Conservation (phyloP, 2,113 vertebrate genomes). For the mouse (Mus musculus) region DNA sequence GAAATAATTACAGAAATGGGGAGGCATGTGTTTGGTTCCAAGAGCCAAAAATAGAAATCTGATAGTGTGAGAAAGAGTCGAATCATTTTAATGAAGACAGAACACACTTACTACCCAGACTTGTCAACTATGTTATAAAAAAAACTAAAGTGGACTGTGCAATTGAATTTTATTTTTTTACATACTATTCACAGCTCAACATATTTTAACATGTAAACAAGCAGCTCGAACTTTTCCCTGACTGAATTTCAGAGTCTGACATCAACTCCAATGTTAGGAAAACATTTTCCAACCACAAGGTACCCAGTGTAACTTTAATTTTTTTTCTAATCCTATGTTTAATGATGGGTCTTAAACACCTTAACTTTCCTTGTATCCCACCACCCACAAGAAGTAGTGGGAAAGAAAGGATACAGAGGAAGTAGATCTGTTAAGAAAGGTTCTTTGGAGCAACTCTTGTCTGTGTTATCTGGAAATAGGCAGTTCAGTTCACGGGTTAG, state of each 20-base stretch:
- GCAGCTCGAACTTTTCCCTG: background rate
- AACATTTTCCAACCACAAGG: background rate
- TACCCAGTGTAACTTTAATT: no score
- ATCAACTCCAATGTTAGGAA: background rate
- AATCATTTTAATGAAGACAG: constrained; percentile 11
- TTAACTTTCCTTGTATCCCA: no score
- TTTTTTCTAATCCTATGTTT: no score
- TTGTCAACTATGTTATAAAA: background rate
- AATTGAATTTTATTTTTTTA: background rate
- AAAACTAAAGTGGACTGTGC: background rate
- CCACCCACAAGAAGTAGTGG: no score
- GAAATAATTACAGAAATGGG: background rate
- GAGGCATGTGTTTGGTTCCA: background rate
- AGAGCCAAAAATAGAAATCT: background rate
- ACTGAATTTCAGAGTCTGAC: background rate
- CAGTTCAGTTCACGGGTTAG: no score
- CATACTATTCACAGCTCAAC: background rate
- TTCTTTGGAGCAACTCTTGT: no score
- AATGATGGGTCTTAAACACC: no score
- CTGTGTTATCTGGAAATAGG: no score
- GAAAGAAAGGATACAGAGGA: no score
- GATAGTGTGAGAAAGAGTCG: background rate
- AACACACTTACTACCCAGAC: background rate
- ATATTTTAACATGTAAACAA: background rate
- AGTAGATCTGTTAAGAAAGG: no score